Evolutionary conservation across 2,797 vertebrate genomes (phyloP), one percentile per base, ranked within the genome.

Genomic region (Lycodopsis pacificus): DNA sequence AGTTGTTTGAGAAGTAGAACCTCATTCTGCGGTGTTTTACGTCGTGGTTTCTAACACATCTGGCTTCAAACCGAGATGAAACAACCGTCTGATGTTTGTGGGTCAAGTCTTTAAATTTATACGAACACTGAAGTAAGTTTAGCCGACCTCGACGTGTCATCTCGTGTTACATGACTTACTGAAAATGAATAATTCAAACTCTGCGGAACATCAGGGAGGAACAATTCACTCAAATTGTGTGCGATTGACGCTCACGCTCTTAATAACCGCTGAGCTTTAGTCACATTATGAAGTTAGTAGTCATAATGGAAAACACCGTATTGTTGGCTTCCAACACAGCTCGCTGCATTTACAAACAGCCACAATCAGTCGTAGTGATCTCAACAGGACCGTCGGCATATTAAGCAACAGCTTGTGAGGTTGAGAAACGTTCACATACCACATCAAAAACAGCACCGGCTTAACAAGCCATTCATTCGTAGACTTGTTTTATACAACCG

Each of bases 1-100:
- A 32, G 30, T 30, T 10, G 11, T 30, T 49, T 25, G 9, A 78
- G 36, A 61, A 44, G 40, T 3, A 20, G 49, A 11, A 22, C 59
- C 1, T 59, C 1, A 53, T 56, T 70, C 36, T 22, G 61, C 40
- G 14, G 69, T 1, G 19, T 34, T 38, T 19, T 12, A 63, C 65
- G 48, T 19, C 65, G 82, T n/a, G 54, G 53, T 81, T 53, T 36
- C 62, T 30, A 36, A 7, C 30, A 65, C 53, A 48, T 73, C 3
- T 80, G 79, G 67, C 71, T 69, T 58, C n/a, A 8, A 36, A 59
- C 48, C 3, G 4, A 59, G 54, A 69, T 32, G 2, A 79, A 72
- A 68, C 63, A 25, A 5, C 4, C 17, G 1, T 62, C 19, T 64
- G 49, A 70, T 59, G 54, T 1, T 7, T 7, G 56, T 1, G 22